A percentile compares a stretch with the other conserved stretches of the same genome.
Conservation (phyloP, 2,888 invertebrate species). For the Agonopterix subpropinquella region DNA sequence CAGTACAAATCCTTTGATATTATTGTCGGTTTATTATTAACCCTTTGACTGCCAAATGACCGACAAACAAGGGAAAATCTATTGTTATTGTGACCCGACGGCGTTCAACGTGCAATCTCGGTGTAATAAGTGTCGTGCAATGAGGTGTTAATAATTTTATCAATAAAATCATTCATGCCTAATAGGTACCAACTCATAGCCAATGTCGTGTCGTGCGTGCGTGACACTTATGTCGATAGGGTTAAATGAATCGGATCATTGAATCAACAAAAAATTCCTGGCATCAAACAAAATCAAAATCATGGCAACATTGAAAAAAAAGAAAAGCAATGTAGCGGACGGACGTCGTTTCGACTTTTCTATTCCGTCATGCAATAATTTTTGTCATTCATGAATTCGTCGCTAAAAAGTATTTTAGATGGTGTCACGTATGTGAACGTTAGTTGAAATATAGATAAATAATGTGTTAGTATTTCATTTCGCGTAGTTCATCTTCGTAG, state of each 20-base stretch:
- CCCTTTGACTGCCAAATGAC: too few species aligned
- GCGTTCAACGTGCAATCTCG: too few species aligned
- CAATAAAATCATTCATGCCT: too few species aligned
- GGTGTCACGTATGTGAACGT: conserved; percentile 61
- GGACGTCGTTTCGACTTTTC: conserved; percentile 74
- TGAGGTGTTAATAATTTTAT: too few species aligned
- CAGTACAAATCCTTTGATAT: too few species aligned
- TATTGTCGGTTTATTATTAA: too few species aligned
- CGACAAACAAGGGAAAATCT: too few species aligned
- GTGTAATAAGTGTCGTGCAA: too few species aligned
- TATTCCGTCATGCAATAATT: conserved; percentile 75
- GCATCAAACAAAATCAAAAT: not conserved
- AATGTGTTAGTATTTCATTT: conserved; percentile 69
- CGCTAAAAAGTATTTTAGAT: conserved; percentile 63
- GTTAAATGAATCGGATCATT: too few species aligned
- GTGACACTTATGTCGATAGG: not conserved
- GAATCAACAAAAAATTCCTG: not conserved
- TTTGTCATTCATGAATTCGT: conserved; percentile 73
- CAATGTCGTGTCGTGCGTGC: too few species aligned
- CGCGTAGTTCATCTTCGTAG: conserved; percentile 58
- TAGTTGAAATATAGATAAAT: conserved; percentile 65
- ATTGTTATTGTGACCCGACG: too few species aligned
- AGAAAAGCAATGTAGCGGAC: conserved; percentile 63
- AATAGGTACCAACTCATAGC: too few species aligned
- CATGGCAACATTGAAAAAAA: conserved; percentile 48